Base-by-base conservation (phyloP, 2,797 vertebrate genomes). In the Xerus rutilus region DNA sequence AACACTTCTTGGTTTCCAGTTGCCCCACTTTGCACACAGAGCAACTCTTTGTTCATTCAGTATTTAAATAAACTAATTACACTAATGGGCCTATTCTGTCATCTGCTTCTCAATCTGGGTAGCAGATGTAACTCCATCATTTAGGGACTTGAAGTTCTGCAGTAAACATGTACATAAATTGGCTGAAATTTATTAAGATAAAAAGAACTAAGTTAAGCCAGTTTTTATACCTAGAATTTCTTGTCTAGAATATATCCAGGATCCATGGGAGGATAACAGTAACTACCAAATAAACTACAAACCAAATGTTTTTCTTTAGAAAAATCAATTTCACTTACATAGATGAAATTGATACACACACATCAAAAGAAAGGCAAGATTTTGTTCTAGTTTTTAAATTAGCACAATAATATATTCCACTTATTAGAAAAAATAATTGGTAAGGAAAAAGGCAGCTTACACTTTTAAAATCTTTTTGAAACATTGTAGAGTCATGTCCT, bases 11-110 rank as follows among this genome's bases (percentile, higher is more conserved):
- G 73, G 14, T 65, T 87, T 39, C 4, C 28, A 10, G 18, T 67
- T 77, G 43, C 54, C 49, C 81, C 6, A 47, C 23, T 85, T 90
- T 77, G 73, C 25, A 74, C 13, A 23, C 79, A 62, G 18, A 79
- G 18, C 0, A 1, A 14, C 14, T 86, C 25, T 72, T 69, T 85
- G 0, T 83, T 97, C 76, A 90, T 92, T 93, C 43, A 70, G 4
- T 54, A 57, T 73, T 94, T 93, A 85, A 92, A 62, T 92, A 91
- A 95, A 69, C 57, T 64, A 81, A 93, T 94, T 95, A 86, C 49
- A 59, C 11, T 39, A 79, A 45, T 45, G 62, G 79, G 17, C 57
- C 76, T 59, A 13, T 67, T 78, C 4, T 83, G 45, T 83, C 91
- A 90, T 89, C 23, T 88, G 73, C 90, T 96, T 94, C 85, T 89